Evolutionary conservation across 2,797 vertebrate species (phyloP).

Genomic region (Chelonia mydas): DNA sequence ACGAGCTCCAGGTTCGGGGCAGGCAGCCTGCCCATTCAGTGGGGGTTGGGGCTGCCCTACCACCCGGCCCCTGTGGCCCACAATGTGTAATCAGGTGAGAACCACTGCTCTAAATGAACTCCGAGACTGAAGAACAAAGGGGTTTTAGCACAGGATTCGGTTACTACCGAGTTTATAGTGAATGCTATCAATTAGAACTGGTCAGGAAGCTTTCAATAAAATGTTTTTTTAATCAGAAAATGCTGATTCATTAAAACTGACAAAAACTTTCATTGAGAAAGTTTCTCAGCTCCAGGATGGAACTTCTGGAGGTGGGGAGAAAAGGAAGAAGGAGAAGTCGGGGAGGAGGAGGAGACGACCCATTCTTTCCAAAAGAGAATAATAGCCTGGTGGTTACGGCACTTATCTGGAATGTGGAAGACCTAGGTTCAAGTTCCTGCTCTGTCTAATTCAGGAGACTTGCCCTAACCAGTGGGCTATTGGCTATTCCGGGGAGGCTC

Average conservation of each 20-base stretch:
- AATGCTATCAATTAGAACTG: not conserved
- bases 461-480: not conserved
- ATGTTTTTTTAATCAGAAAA: not conserved
- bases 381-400: not conserved
- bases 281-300: not conserved
- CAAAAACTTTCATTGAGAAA: not conserved
- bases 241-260: not conserved
- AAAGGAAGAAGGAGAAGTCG: not conserved
- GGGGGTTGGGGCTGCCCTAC: too few relatives aligned
- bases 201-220: not conserved
- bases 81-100: too few relatives aligned
- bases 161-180: not conserved
- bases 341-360: not conserved
- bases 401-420: not conserved
- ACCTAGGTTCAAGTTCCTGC: not conserved
- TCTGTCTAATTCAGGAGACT: not conserved
- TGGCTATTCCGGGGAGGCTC: fast-evolving
- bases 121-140: not conserved
- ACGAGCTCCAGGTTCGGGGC: too few relatives aligned
- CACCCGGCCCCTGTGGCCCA: too few relatives aligned
- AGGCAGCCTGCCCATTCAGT: too few relatives aligned
- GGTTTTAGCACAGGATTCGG: not conserved
- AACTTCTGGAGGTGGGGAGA: not conserved
- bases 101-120: not conserved
- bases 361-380: not conserved